These are phyloP conservation scores for Drosophila mimetica DNA, from an alignment of 2,888 invertebrate genomes.

Conservation along the genomic window DNA sequence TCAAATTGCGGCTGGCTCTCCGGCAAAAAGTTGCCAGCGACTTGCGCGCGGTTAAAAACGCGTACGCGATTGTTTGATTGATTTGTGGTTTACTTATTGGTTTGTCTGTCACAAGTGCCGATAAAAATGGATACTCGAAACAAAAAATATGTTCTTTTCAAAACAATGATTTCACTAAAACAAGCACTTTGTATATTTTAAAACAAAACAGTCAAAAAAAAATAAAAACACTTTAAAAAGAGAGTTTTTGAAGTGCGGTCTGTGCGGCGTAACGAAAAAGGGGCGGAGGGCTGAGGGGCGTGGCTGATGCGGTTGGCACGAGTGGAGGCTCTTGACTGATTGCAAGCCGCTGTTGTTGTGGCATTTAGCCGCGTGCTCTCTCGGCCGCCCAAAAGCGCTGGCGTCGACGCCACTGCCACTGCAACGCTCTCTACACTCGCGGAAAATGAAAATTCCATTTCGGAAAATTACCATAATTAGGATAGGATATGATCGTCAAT, in stretches of 20 bases:
- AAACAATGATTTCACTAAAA: neutral
- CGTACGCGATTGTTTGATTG: conserved; percentile 61
- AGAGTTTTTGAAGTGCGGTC: neutral
- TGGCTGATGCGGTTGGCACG: conserved; percentile 71
- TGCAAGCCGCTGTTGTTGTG: conserved; percentile 69
- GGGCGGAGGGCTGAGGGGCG: conserved; percentile 9
- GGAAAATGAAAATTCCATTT: neutral
- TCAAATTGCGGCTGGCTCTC: conserved; percentile 45
- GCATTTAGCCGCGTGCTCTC: conserved; percentile 74
- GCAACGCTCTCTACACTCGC: conserved; percentile 13
- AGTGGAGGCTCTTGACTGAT: conserved; percentile 82
- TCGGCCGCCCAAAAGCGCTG: conserved; percentile 35
- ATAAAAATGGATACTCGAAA: too few species aligned
- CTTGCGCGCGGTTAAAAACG: conserved; percentile 35
- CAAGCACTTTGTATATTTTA: neutral
- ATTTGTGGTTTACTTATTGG: conserved; percentile 67
- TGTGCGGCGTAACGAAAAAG: neutral
- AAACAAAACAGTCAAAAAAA: neutral
- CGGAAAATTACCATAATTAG: neutral
- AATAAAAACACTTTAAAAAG: neutral
- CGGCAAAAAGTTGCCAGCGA: conserved; percentile 21
- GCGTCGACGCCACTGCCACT: conserved; percentile 11
- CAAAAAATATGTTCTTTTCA: neutral
- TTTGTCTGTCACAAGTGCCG: neutral
- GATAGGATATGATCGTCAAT: neutral